A percentile compares a stretch with the other conserved stretches of the same genome.
These are phyloP conservation scores for Drosophila glabriapex DNA, from an alignment of 2,888 invertebrate species.

Conservation along the genomic window DNA sequence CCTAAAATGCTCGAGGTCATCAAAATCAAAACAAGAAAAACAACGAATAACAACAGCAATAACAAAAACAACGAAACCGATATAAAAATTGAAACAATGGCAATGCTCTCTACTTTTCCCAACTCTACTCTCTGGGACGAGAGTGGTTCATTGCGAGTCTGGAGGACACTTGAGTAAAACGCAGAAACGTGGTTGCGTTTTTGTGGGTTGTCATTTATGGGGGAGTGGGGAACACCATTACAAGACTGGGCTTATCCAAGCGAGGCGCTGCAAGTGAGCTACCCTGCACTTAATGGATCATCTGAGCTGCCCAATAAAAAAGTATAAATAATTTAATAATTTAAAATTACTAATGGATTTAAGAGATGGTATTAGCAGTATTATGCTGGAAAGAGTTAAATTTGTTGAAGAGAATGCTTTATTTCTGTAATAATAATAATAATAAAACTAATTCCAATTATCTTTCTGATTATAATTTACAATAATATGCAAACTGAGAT, in stretches of 20 bases:
- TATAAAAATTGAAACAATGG: conserved; percentile 77
- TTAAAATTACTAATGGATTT: background rate
- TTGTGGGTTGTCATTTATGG: conserved; percentile 36
- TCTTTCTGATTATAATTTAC: background rate
- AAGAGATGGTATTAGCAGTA: background rate
- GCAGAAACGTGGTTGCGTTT: conserved; percentile 76
- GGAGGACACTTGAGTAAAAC: conserved; percentile 68
- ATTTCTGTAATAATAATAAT: background rate
- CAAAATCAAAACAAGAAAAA: conserved; percentile 70
- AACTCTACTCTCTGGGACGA: background rate
- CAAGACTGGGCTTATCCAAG: conserved; percentile 6
- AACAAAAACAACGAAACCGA: conserved; percentile 43
- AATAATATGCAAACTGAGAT: background rate
- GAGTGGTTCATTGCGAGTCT: conserved; percentile 37
- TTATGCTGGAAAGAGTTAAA: background rate
- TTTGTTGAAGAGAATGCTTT: background rate
- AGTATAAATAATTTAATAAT: background rate
- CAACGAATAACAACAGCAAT: conserved; percentile 16
- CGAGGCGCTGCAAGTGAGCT: conserved; percentile 6
- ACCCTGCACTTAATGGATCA: background rate
- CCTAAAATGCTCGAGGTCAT: conserved; percentile 67
- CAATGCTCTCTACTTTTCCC: conserved; percentile 29
- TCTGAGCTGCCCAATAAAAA: background rate
- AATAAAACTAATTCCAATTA: background rate
- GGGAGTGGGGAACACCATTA: background rate